Percentiles rank a stretch among this genome's conserved stretches.
These are phyloP conservation scores for Antechinus flavipes DNA, from an alignment of 2,113 vertebrate genomes.

Conservation along the genomic window DNA sequence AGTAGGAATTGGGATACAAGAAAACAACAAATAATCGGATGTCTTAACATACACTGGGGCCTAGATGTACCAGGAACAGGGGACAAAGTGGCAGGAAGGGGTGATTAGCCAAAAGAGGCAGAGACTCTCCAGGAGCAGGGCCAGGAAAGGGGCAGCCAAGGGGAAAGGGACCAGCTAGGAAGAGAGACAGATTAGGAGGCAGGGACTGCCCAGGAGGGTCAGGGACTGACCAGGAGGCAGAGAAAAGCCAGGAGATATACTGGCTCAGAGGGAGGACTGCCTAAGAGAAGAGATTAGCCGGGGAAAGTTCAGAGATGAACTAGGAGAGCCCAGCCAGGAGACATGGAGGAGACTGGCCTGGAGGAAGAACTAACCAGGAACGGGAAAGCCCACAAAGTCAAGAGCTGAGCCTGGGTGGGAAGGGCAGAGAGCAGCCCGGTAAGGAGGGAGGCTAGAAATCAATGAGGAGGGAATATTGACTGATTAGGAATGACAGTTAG, in stretches of 20 bases:
- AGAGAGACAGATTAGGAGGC: neutral
- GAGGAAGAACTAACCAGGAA: neutral
- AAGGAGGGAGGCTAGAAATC: neutral
- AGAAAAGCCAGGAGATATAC: neutral
- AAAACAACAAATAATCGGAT: neutral
- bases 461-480: neutral
- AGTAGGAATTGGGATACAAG: neutral
- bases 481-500: neutral
- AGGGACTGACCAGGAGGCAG: neutral
- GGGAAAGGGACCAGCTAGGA: neutral
- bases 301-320: too few species aligned
- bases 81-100: neutral
- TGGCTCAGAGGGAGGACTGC: neutral
- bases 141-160: neutral
- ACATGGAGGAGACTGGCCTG: neutral
- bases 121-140: neutral
- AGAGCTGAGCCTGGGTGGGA: neutral
- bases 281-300: neutral
- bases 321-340: too few species aligned
- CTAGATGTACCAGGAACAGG: neutral
- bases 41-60: neutral
- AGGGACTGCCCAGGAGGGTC: neutral
- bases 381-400: neutral
- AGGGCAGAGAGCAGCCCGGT: neutral
- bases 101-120: neutral